Base-by-base conservation (phyloP, 1,140 invertebrate genomes). In the Vanessa atalanta region DNA sequence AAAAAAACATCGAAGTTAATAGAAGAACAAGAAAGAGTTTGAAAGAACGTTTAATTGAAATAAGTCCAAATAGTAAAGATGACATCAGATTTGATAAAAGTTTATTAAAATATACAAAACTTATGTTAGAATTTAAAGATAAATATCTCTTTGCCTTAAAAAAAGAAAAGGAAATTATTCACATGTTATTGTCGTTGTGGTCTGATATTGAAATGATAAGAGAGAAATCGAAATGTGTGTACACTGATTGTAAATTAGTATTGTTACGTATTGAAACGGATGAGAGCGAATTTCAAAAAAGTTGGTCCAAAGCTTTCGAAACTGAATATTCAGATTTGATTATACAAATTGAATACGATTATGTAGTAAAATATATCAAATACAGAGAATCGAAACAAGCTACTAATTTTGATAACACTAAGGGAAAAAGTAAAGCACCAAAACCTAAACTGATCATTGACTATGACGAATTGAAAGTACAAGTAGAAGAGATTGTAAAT, bases 361-460 rank as follows among this genome's bases (percentile, higher is more conserved):
- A 83, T 76, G 79, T 88, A 5, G 81, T 50, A 47, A 79, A 83
- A 71, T 92, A 90, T 75, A 47, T 89, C 9, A 75, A 90, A 72
- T 92, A 92, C 65, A 92, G 88, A 81, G 78, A 84, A 73, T 51
- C 67, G 0, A 91, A 90, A 71, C 72, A 53, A 57, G 71, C 55
- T 68, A 63, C 70, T 47, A 79, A 74, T 15, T 61, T 31, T 15
- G 7, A 26, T 6, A 72, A 79, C 69, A 68, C 78, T 57, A 47
- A 63, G n/a, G 75, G 66, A 55, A 81, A 67, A 47, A 81, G 76
- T 77, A 86, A 80, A 57, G 47, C 75, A 14, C 48, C 5, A 7
- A 90, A 88, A 75, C 90, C 90, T 9, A 89, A 88, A 75, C 69
- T 92, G 57, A 37, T 79, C 9, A 82, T 92, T 66, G 81, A 92